Evolutionary conservation across 2,797 vertebrate species (phyloP).

Genomic region (Limnodromus scolopaceus): DNA sequence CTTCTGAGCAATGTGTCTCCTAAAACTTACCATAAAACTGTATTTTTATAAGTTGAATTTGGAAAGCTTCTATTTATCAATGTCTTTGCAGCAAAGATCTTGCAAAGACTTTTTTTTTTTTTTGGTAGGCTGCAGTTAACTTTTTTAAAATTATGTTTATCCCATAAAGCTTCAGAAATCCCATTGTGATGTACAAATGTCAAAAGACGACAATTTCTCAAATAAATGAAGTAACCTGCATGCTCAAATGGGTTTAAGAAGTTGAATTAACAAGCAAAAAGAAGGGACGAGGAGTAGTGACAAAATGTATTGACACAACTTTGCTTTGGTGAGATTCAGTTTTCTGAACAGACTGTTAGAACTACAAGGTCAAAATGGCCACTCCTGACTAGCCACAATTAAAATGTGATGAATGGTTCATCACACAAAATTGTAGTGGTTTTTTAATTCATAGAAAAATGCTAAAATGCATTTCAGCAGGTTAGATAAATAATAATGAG

Average conservation of each 20-base stretch:
- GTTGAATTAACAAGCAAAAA: background rate
- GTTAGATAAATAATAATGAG: background rate
- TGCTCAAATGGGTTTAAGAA: background rate
- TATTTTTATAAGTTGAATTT: background rate
- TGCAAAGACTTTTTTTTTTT: background rate
- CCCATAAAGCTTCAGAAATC: background rate
- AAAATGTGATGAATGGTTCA: background rate
- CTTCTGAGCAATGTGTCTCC: background rate
- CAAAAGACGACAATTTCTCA: background rate
- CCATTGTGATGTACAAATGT: background rate
- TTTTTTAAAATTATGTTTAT: background rate
- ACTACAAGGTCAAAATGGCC: background rate
- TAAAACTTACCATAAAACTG: background rate
- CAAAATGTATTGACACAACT: background rate
- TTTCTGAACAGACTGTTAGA: background rate
- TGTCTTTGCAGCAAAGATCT: background rate
- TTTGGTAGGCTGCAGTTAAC: background rate
- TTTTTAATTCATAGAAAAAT: background rate
- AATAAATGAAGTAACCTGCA: background rate
- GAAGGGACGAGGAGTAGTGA: too few relatives aligned
- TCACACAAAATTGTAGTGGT: accelerated
- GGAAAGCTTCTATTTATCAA: background rate
- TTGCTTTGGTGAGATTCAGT: background rate
- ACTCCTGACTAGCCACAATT: background rate
- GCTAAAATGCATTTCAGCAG: background rate